phyloP scores from a whole-genome alignment of 2,797 vertebrate genomes.

The Coregonus sp. region DNA sequence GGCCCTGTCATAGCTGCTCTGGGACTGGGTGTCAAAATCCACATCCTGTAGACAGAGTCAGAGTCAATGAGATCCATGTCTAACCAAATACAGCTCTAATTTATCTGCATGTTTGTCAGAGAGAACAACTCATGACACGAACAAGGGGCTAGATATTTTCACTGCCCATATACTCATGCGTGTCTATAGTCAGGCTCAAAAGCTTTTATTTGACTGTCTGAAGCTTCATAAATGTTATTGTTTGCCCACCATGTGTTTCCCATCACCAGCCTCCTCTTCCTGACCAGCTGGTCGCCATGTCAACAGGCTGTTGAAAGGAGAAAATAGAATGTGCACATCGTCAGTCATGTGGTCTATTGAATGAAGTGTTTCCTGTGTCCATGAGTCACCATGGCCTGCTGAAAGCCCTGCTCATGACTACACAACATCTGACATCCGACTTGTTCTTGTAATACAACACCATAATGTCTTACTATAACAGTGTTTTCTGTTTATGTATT shows the following conservation, averaged over 20 bases:
- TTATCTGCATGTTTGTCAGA: too few relatives aligned
- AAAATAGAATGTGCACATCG: slow-evolving; percentile 12
- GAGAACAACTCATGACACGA: too few relatives aligned
- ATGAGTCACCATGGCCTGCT: not conserved
- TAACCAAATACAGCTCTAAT: not conserved
- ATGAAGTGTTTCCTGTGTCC: not conserved
- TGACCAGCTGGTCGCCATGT: slow-evolving; percentile 91
- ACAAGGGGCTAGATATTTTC: too few relatives aligned
- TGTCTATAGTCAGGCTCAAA: not conserved
- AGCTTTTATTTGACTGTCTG: not conserved
- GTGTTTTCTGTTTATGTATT: not conserved
- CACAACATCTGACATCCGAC: not conserved
- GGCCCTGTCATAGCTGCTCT: slow-evolving; percentile 93
- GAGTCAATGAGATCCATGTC: too few relatives aligned
- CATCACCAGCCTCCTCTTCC: slow-evolving; percentile 88
- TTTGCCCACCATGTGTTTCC: slow-evolving; percentile 85
- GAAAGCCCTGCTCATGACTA: not conserved
- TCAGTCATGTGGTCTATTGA: not conserved
- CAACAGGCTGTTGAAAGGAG: slow-evolving; percentile 75
- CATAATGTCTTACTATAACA: not conserved
- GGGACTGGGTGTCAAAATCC: slow-evolving; percentile 90
- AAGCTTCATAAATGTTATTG: not conserved
- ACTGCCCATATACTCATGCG: not conserved
- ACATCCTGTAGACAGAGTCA: slow-evolving; percentile 77
- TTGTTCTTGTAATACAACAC: not conserved